Evolutionary conservation across 2,888 invertebrate species (phyloP), one percentile per base, ranked within the genome.

Genomic region (Polietes domitor): DNA sequence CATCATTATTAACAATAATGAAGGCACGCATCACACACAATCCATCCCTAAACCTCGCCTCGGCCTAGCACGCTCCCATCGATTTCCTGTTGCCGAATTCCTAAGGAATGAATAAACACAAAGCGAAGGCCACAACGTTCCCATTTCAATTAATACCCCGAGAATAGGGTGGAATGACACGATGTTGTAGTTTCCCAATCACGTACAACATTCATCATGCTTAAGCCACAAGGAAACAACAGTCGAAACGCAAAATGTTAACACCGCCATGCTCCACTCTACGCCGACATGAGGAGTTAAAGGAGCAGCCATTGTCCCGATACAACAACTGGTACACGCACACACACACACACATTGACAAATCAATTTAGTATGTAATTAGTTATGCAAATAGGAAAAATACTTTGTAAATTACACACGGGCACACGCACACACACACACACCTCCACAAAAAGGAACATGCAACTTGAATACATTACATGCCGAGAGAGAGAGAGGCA

Each of bases 311-410:
- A 50, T 43, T 37, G 65, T 61, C 61, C 37, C 71, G 37, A 43
- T 53, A 74, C 50, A 43, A 68, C 58, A 2, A 2, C 61, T n/a
- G 63, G 12, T n/a, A 61, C 28, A 17, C 28, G 19, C 41, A 65
- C 41, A 65, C 63, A 63, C 5, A 26, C 24, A 15, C 55, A 76
- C 85, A 86, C 86, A 87, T 89, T 88, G 87, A 89, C 89, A 90
- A 90, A 88, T 90, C 90, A 90, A 90, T 90, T 90, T 88, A 86
- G 86, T 87, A 88, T 87, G 88, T 90, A 89, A 90, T 89, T 90
- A 89, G 87, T 88, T 89, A 88, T 89, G 88, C 87, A 88, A 87
- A 86, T 86, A 85, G 85, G 76, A 76, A 82, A 86, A 86, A 73
- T 72, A 74, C 68, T 74, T 77, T 77, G 73, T 63, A 74, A 80